A percentile compares a stretch with the other conserved stretches of the same genome.
phyloP scores from a whole-genome alignment of 1,140 invertebrate genomes.

The Danaus plexippus region DNA sequence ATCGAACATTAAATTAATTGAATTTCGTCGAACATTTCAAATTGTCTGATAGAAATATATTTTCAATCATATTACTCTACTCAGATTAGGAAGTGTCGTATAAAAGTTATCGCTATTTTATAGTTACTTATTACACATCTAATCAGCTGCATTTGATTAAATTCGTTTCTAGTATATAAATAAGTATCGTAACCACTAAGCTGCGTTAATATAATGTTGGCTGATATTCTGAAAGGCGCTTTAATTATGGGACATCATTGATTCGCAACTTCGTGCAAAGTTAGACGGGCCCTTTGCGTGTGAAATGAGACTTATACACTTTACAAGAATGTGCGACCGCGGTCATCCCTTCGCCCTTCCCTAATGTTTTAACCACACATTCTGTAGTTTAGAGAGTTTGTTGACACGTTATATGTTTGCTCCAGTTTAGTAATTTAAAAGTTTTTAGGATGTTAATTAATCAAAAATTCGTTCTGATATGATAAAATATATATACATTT shows the following conservation, averaged over 20 bases:
- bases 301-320: slow-evolving; percentile 26
- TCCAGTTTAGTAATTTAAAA: too few species aligned
- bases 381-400: slow-evolving; percentile 10
- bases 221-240: slow-evolving; percentile 6
- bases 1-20: slow-evolving; percentile 14
- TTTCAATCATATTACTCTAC: neutral
- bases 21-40: slow-evolving; percentile 9
- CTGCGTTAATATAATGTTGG: too few species aligned
- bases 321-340: slow-evolving; percentile 22
- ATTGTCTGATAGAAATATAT: neutral
- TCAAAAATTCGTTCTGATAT: too few species aligned
- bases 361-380: slow-evolving; percentile 15
- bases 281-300: slow-evolving; percentile 24
- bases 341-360: slow-evolving; percentile 8
- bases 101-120: too few species aligned
- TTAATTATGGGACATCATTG: slow-evolving; percentile 33
- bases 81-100: too few species aligned
- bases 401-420: neutral
- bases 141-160: too few species aligned
- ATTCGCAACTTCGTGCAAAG: slow-evolving; percentile 23
- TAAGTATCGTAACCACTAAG: too few species aligned
- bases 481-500: too few species aligned
- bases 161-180: too few species aligned
- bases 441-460: too few species aligned
- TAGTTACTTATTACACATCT: too few species aligned